Evolutionary conservation across 2,113 vertebrate species (phyloP).

Genomic region (Mugil cephalus): DNA sequence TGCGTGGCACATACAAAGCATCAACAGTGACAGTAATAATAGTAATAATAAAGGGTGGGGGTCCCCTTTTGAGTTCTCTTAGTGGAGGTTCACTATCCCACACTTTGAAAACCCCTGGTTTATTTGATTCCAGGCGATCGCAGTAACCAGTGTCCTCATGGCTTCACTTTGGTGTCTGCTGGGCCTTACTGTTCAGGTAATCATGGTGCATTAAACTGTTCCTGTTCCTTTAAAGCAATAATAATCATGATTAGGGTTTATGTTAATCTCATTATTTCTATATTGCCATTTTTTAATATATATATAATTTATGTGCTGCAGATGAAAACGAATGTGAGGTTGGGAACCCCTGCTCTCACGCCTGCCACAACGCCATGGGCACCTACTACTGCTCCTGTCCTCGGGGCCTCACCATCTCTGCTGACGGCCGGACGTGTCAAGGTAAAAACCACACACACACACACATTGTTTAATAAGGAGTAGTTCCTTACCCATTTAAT

Average conservation of each 20-base stretch:
- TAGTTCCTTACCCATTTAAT: no score
- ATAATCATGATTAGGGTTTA: background rate
- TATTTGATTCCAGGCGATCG: slow-evolving; percentile 86
- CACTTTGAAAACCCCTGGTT: no score
- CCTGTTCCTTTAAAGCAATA: background rate
- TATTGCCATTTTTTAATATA: background rate
- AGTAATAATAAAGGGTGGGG: no score
- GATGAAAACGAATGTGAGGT: slow-evolving; percentile 93
- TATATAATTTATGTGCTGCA: slow-evolving; percentile 61
- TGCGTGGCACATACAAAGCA: no score
- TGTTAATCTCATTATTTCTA: background rate
- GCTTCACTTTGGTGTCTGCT: slow-evolving; percentile 88
- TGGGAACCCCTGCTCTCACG: slow-evolving; percentile 91
- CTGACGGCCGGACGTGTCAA: slow-evolving; percentile 93
- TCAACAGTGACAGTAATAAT: no score
- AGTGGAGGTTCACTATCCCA: no score
- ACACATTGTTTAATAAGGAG: no score
- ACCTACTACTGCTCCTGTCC: slow-evolving; percentile 96
- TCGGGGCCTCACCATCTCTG: slow-evolving; percentile 91
- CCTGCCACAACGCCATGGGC: slow-evolving; percentile 92
- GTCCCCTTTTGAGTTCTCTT: no score
- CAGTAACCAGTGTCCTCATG: slow-evolving; percentile 94
- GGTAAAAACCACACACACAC: slow-evolving; percentile 78
- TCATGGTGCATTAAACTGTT: background rate
- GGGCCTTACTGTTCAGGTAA: slow-evolving; percentile 94